Evolutionary conservation across 2,888 invertebrate species (phyloP).

Genomic region (Drosophila mimetica): DNA sequence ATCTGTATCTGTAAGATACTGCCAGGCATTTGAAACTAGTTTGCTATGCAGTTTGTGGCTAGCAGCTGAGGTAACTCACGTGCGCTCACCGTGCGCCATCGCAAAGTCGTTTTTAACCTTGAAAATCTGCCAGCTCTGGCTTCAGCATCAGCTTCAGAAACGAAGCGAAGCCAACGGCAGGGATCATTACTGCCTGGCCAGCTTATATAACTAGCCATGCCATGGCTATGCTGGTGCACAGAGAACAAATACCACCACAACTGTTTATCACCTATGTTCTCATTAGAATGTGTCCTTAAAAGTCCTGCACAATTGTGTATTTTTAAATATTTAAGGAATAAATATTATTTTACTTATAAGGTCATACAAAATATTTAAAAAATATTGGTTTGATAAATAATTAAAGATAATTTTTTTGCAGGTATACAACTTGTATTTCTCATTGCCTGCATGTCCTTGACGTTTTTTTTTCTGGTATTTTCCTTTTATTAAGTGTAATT

Average conservation of each 20-base stretch:
- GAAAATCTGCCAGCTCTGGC: slow-evolving; percentile 73
- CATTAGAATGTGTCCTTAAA: no score
- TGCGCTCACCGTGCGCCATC: slow-evolving; percentile 66
- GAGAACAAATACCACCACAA: not conserved
- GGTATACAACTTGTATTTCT: no score
- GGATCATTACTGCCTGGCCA: slow-evolving; percentile 51
- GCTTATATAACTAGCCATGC: slow-evolving; percentile 61
- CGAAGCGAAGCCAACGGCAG: slow-evolving; percentile 46
- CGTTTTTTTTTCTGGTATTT: no score
- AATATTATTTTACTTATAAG: no score
- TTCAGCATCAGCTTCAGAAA: slow-evolving; percentile 34
- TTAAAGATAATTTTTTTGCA: no score
- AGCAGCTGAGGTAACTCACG: slow-evolving; percentile 64
- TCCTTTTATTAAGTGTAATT: no score
- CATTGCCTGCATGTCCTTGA: no score
- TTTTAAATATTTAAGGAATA: no score
- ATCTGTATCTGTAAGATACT: slow-evolving; percentile 72
- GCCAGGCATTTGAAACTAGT: slow-evolving; percentile 78
- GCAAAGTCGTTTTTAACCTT: slow-evolving; percentile 73
- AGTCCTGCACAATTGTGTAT: no score
- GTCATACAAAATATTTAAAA: no score
- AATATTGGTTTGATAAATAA: no score
- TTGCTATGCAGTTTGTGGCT: slow-evolving; percentile 40
- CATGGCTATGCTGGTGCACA: slow-evolving; percentile 15
- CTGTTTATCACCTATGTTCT: no score